Evolutionary conservation across 1,140 invertebrate species (phyloP).

Genomic region (Gonatopus flavifemur): DNA sequence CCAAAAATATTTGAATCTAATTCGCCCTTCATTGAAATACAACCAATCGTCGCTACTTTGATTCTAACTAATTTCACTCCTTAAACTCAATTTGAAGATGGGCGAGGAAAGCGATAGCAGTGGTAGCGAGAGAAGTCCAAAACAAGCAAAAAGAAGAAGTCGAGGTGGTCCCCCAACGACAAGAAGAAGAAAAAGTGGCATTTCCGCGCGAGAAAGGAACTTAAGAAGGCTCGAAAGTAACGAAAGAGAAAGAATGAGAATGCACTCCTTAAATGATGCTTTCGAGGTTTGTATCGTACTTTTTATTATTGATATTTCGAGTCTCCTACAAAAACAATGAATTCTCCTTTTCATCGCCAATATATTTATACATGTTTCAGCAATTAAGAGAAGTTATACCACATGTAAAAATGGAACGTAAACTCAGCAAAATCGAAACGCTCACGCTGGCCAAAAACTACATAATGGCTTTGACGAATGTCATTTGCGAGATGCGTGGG

Average conservation of each 20-base stretch:
- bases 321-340: no score
- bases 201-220: conserved; percentile 79
- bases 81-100: conserved; percentile 44
- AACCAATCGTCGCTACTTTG: no score
- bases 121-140: conserved; percentile 51
- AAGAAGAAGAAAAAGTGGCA: conserved; percentile 68
- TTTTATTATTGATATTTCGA: no score
- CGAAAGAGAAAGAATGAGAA: conserved; percentile 83
- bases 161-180: conserved; percentile 46
- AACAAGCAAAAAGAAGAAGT: conserved; percentile 53
- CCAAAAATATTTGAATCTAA: no score
- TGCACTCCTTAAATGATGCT: conserved; percentile 87
- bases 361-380: conserved; percentile 50
- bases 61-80: no score
- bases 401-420: conserved; percentile 81
- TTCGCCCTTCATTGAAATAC: no score
- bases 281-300: conserved; percentile 68
- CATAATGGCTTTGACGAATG: conserved; percentile 86
- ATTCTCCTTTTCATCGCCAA: neutral
- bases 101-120: conserved; percentile 56
- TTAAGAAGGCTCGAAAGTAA: conserved; percentile 81
- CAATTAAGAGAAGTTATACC: conserved; percentile 84
- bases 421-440: conserved; percentile 86
- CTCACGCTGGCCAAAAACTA: conserved; percentile 87
- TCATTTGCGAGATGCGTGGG: conserved; percentile 79